phyloP scores from a whole-genome alignment of 2,797 vertebrate species.

The Hirundo rustica region DNA sequence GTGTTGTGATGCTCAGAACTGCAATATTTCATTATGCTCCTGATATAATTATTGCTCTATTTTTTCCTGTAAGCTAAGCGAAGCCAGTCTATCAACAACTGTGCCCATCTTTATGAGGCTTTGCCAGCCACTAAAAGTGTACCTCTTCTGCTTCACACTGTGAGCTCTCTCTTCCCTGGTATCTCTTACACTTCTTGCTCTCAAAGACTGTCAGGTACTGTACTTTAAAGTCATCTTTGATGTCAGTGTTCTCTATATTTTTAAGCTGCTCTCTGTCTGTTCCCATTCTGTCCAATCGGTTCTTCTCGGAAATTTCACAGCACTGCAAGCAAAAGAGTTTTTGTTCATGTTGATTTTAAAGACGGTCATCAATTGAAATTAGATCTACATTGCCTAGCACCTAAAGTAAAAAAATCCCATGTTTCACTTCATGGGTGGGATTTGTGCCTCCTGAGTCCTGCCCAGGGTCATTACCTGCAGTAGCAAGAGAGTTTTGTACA shows the following conservation, averaged over 20 bases:
- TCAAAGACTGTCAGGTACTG: constrained; percentile 98
- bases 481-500: neutral
- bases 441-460: neutral
- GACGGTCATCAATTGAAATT: neutral
- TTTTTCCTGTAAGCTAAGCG: constrained; percentile 92
- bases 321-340: neutral
- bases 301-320: neutral
- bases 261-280: neutral
- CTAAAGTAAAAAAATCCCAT: neutral
- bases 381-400: neutral
- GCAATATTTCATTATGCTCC: neutral
- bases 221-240: constrained; percentile 70
- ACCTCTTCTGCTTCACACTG: constrained; percentile 97
- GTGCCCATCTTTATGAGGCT: constrained; percentile 97
- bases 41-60: constrained; percentile 76
- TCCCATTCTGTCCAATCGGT: neutral
- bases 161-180: constrained; percentile 98
- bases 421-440: neutral
- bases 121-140: constrained; percentile 97
- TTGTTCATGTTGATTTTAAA: neutral
- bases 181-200: constrained; percentile 98
- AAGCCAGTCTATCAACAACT: constrained; percentile 99
- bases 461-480: neutral
- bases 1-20: neutral
- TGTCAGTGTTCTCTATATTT: constrained; percentile 15